Base-by-base conservation (phyloP, 2,888 invertebrate genomes). In the Schrankia costaestrigalis region DNA sequence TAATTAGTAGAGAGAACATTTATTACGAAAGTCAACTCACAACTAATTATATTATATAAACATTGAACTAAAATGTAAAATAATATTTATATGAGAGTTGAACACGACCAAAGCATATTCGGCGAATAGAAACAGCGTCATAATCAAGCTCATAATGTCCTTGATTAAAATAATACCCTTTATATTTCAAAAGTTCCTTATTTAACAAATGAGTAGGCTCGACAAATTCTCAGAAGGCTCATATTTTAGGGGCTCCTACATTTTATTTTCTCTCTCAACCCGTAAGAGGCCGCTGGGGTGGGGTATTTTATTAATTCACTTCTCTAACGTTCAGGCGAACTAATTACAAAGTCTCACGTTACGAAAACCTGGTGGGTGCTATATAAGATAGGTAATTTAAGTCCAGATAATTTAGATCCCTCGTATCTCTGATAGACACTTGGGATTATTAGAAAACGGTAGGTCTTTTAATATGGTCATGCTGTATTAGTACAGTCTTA, bases 301-400 rank as follows among this genome's bases (percentile, higher is more conserved):
- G 33, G 32, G 32, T 44, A 44, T 59, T 61, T 57, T 56, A 57
- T 59, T 59, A 56, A 59, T 61, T 61, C 49, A 51, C 48, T 51
- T 46, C 40, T 56, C 45, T 45, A 46, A 58, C 35, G 43, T 46
- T 52, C 46, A 36, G 26, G 31, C 32, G 24, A 61, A 58, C 58
- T 61, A 64, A 64, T 61, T 63, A 61, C 50, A 30, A 56, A 61
- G 56, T 58, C 59, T 59, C 50, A 44, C 46, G 41, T 49, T 45
- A 54, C 51, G 47, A 41, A 49, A 47, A 47, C 53, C 43, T 42
- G 49, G 27, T 26, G 30, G 41, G 31, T 38, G 31, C 35, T 44
- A 54, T 40, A 33, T 40, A 37, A 24, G 31, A 49, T 34, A 26
- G 43, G 41, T 42, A 42, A 50, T 50, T 35, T 41, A 41, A 43